Percentiles rank a stretch among this genome's conserved stretches.
These are phyloP conservation scores for Amiota minor DNA, from an alignment of 2,888 invertebrate genomes.

Conservation along the genomic window DNA sequence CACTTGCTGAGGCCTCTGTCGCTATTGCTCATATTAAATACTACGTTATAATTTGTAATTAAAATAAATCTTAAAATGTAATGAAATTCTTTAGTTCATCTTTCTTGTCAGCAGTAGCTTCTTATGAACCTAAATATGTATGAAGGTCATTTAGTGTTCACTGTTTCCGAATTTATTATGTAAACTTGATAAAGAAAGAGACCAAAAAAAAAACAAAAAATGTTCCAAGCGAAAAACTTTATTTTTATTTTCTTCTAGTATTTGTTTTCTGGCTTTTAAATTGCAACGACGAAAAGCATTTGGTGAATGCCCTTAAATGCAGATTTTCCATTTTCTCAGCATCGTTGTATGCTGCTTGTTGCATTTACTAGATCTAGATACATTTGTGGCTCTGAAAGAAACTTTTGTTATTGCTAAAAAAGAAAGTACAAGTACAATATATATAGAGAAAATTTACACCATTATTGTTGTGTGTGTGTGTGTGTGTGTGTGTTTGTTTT, in stretches of 20 bases:
- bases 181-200: slow-evolving; percentile 14
- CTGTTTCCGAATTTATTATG: neutral
- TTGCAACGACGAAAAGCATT: slow-evolving; percentile 49
- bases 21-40: too few species aligned
- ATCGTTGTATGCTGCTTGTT: too few species aligned
- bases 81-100: too few species aligned
- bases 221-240: neutral
- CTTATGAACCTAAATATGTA: neutral
- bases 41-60: too few species aligned
- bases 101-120: neutral
- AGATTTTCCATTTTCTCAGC: neutral
- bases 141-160: neutral
- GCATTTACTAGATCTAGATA: slow-evolving; percentile 40
- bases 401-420: slow-evolving; percentile 49
- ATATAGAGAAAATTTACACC: slow-evolving; percentile 51
- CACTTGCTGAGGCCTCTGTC: too few species aligned
- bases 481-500: slow-evolving; percentile 45
- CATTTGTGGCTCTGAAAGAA: slow-evolving; percentile 53
- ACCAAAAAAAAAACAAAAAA: too few species aligned
- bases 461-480: slow-evolving; percentile 33
- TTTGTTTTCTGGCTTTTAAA: slow-evolving; percentile 50
- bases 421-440: too few species aligned
- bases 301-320: slow-evolving; percentile 28
- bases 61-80: too few species aligned
- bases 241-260: neutral